Evolutionary conservation across 2,113 vertebrate species (phyloP), one percentile per base, ranked within the genome.

Genomic region (human): DNA sequence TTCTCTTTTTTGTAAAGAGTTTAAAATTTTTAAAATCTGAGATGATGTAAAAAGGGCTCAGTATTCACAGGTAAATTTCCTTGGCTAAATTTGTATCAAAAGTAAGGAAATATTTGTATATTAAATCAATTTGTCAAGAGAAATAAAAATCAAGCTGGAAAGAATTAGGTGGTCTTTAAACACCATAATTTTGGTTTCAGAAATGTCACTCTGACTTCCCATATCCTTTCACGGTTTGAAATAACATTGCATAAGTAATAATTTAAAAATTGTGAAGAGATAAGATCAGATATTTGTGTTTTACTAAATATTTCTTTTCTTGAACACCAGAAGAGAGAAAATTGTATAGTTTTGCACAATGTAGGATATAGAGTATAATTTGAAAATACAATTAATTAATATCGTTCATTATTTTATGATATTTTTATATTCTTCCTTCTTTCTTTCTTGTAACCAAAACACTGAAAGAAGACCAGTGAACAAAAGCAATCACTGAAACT

Each of bases 191-290:
- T 85, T 22, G 35, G 11, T 80, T 72, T 96, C 30, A 50, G 59
- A 88, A 93, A 76, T 96, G 45, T 79, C 87, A 95, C 5, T 20
- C 45, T 92, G 48, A 86, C 20, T 88, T 90, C 70, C 22, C 52
- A 93, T 17, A 78, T 78, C 64, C 11, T 48, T 83, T 93, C 90
- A 70, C 11, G 40, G 32, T 90, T 87, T 96, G 43, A 93, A 93
- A 78, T 92, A 86, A 90, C 50, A 86, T 72, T 48, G 13, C 27
- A 13, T 75, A 85, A 75, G 68, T 61, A 88, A 93, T 55, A 68
- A 73, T 84, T 91, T 79, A 35, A 88, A 96, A 84, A 73, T 64
- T 59, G 0, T 76, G 7, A 57, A 95, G 20, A 66, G 35, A 70
- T 87, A 87, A 76, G 3, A 50, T n/a, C 5, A 27, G 64, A 84